Conservation (phyloP, 2,113 vertebrate genomes). For the Benitochromis conjunctus region DNA sequence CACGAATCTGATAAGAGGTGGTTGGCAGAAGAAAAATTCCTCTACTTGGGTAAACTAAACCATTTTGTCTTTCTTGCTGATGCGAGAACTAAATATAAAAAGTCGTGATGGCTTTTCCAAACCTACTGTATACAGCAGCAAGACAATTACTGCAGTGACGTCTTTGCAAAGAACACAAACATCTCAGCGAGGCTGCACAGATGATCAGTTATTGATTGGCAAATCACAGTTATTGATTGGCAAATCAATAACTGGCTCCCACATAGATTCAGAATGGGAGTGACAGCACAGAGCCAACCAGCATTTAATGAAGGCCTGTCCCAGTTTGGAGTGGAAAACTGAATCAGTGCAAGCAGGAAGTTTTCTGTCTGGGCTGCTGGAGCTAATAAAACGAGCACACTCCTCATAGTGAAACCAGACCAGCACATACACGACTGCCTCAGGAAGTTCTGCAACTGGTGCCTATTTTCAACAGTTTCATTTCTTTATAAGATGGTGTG, state of each 20-base stretch:
- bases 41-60: neutral
- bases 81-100: neutral
- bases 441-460: slow-evolving; percentile 47
- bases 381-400: slow-evolving; percentile 1
- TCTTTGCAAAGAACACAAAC: neutral
- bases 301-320: neutral
- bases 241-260: slow-evolving; percentile 13
- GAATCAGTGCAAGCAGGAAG: slow-evolving; percentile 43
- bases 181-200: no score
- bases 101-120: neutral
- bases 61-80: neutral
- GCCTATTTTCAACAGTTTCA: slow-evolving; percentile 62
- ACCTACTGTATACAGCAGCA: neutral
- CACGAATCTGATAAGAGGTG: neutral
- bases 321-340: neutral
- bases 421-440: slow-evolving; percentile 36
- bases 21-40: neutral
- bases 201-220: no score
- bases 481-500: slow-evolving; percentile 52
- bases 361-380: slow-evolving; percentile 39
- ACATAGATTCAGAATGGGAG: neutral
- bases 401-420: slow-evolving; percentile 67
- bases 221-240: no score
- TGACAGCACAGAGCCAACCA: neutral
- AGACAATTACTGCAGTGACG: neutral